Conservation (phyloP, 2,888 invertebrate genomes). For the Caprella mutica region DNA sequence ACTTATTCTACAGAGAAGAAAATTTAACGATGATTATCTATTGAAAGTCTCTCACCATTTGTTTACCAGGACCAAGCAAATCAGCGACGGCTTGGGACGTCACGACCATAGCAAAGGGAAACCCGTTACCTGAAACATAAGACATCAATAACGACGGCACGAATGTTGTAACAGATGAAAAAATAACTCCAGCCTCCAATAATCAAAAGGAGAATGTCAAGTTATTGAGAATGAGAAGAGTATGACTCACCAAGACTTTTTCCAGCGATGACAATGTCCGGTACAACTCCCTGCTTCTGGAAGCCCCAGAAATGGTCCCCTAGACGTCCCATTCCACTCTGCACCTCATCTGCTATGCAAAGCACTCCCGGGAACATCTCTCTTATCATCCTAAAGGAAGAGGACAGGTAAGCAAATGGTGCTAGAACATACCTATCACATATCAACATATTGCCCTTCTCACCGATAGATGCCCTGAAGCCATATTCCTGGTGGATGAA, state of each 20-base stretch:
- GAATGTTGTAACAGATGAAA: not conserved
- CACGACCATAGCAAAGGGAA: constrained; percentile 49
- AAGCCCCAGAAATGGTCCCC: constrained; percentile 51
- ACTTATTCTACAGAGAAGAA: too few species aligned
- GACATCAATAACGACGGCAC: too few species aligned
- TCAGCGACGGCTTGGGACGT: constrained; percentile 48
- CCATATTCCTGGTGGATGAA: constrained; percentile 37
- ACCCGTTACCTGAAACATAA: constrained; percentile 44
- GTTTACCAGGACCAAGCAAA: constrained; percentile 41
- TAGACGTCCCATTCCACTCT: constrained; percentile 49
- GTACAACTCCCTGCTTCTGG: constrained; percentile 44
- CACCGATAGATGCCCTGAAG: constrained; percentile 37
- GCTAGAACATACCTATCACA: not conserved
- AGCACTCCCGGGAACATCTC: constrained; percentile 43
- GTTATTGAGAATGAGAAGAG: not conserved
- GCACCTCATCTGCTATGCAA: constrained; percentile 50
- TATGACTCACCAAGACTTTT: constrained; percentile 39
- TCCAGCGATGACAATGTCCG: constrained; percentile 46
- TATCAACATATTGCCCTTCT: not conserved
- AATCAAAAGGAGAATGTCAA: not conserved
- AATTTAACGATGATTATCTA: constrained; percentile 26
- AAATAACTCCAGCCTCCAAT: not conserved
- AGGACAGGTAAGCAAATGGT: too few species aligned
- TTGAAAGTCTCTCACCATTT: constrained; percentile 44
- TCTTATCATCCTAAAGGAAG: too few species aligned